Base-by-base conservation (phyloP, 1,140 invertebrate genomes). In the Caerostris extrusa region DNA sequence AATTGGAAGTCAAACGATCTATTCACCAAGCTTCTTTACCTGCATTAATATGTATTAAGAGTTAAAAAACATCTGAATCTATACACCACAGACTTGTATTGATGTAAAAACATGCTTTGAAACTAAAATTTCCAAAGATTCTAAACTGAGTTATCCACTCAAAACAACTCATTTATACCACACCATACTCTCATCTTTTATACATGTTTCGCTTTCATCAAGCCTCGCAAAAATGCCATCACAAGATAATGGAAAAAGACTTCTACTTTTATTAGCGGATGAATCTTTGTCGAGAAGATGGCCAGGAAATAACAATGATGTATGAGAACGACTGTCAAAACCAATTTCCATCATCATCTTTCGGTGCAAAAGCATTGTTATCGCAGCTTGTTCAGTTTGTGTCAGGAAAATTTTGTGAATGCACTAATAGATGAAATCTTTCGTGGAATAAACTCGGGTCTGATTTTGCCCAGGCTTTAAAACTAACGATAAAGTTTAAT, bases 291-390 rank as follows among this genome's bases (percentile, higher is more conserved):
- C 83, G 58, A n/a, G 17, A 85, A 58, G 83, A 85, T 17, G 34
- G 57, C 17, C 83, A 17, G 17, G 19, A 19, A 61, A 34, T 64
- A 88, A 64, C 58, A 67, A 88, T 88, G 86, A 88, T 67, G 64
- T 53, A 88, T 88, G 86, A 64, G 86, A 88, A 88, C 61, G 53
- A 64, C 86, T 88, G 86, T 88, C 86, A 88, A 88, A 88, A 88
- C 86, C 86, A 88, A 88, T 88, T 88, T 64, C 60, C 86, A 88
- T 88, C 34, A 88, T 88, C 58, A 88, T 88, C 64, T 88, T 88
- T 64, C 61, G 58, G 58, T 64, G 34, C 34, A 85, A 88, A 55
- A 64, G 86, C 86, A 88, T 88, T 88, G 86, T 88, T 88, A 88
- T 88, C 86, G 56, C 53, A 53, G 60, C 64, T 88, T 88, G 56